Evolutionary conservation across 2,888 invertebrate genomes (phyloP), one percentile per base, ranked within the genome.

Genomic region (Mystacides longicornis): DNA sequence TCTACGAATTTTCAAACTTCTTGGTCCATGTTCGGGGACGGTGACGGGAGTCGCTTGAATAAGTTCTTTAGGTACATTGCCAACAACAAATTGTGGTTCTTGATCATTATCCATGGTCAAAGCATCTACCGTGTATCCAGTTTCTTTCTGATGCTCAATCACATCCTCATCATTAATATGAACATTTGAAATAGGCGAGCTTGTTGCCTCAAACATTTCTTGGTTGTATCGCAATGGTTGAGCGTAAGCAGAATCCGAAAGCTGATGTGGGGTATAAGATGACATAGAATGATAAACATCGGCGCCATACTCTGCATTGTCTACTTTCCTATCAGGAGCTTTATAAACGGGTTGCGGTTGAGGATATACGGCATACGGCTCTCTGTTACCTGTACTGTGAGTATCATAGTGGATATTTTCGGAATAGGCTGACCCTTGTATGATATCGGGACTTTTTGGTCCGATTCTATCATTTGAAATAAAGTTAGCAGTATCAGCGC

Each of bases 1-100:
- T 60, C 61, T 69, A 55, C 66, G 70, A 52, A 72, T 69, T 51
- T 64, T 65, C 16, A 77, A 61, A 55, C 74, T 77, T 64, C 83
- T 71, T 1, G 83, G 84, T 1, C 83, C 83, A 66, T 83, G 83
- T 68, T 83, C 83, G 1, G 83, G 83, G 3, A 83, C 82, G 3
- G 80, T 75, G 3, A 77, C 80, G 1, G 82, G 80, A 1, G 81
- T 80, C 23, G 76, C 71, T 55, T 79, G 77, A 42, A 69, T 66
- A 46, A 78, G 64, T 57, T 82, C 82, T 65, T 83, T 82, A 0
- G 83, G 82, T 1, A 83, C 73, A 63, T 78, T 84, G 1, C 84
- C 85, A 1, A 85, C 85, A 0, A 85, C 84, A 67, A 85, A 85
- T 65, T 84, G 81, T 49, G 71, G 74, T 33, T 75, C 72, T 52